A percentile compares a stretch with the other conserved stretches of the same genome.
Conservation (phyloP, 2,113 vertebrate genomes). For the Chionis minor region DNA sequence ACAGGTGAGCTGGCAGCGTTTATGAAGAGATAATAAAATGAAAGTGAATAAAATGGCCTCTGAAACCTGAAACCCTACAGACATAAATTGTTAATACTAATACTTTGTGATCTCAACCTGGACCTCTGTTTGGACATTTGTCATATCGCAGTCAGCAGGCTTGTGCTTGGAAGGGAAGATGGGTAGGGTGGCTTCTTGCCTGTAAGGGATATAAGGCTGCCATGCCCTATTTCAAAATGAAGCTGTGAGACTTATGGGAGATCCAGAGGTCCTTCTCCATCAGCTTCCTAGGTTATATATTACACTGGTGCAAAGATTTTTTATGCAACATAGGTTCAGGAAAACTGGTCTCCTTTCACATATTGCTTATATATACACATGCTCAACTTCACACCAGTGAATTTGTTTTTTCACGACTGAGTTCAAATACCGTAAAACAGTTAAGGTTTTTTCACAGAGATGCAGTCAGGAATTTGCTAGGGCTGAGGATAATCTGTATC, state of each 20-base stretch:
- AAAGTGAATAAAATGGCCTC: neutral
- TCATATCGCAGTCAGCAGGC: neutral
- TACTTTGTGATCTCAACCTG: neutral
- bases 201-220: neutral
- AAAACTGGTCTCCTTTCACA: neutral
- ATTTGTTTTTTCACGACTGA: neutral
- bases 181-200: neutral
- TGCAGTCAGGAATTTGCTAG: neutral
- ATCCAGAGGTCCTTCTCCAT: neutral
- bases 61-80: neutral
- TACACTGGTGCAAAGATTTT: neutral
- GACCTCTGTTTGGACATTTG: neutral
- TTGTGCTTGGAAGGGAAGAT: neutral
- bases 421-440: neutral
- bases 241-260: neutral
- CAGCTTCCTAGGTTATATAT: neutral
- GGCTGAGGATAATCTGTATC: neutral
- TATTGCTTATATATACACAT: neutral
- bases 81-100: neutral
- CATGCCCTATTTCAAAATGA: neutral
- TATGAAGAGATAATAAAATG: neutral
- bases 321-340: neutral
- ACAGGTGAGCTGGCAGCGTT: neutral
- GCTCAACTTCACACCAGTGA: neutral
- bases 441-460: neutral